Conservation (phyloP, 2,888 invertebrate species). For the Melieria picta region DNA sequence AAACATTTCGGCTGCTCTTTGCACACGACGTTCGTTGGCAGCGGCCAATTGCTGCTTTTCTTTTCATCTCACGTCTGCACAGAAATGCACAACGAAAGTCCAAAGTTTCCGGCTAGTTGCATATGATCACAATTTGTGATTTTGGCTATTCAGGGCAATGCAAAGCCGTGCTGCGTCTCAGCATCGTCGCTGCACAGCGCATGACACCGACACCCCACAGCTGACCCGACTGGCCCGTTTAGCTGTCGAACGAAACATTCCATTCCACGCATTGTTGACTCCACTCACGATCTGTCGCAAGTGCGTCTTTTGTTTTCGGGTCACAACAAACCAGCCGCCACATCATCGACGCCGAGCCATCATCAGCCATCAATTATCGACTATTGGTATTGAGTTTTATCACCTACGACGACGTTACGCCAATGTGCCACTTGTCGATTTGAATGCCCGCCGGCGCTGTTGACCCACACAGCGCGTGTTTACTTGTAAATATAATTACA, state of each 20-base stretch:
- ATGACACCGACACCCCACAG: background rate
- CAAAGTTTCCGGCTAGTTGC: too few relatives aligned
- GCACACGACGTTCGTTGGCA: too few relatives aligned
- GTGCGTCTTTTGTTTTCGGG: background rate
- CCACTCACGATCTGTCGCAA: background rate
- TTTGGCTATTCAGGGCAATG: too few relatives aligned
- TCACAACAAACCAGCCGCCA: background rate
- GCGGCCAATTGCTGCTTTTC: too few relatives aligned
- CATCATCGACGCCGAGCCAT: too few relatives aligned
- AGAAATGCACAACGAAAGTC: too few relatives aligned
- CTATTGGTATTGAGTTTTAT: slow-evolving; percentile 46
- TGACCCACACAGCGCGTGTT: background rate
- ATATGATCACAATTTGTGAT: too few relatives aligned
- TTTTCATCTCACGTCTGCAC: too few relatives aligned
- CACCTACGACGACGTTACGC: slow-evolving; percentile 34
- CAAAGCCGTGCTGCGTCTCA: too few relatives aligned
- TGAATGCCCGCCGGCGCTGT: background rate
- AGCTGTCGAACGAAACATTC: too few relatives aligned
- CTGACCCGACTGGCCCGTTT: background rate
- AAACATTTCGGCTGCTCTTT: too few relatives aligned
- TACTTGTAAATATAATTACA: background rate
- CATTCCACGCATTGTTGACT: background rate
- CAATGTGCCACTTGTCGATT: background rate
- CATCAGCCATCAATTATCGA: slow-evolving; percentile 12
- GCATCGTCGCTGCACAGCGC: too few relatives aligned